A percentile compares a stretch with the other conserved stretches of the same genome.
Conservation (phyloP, 35 echinoderm and acorn worm species). For the Apostichopus japonicus region DNA sequence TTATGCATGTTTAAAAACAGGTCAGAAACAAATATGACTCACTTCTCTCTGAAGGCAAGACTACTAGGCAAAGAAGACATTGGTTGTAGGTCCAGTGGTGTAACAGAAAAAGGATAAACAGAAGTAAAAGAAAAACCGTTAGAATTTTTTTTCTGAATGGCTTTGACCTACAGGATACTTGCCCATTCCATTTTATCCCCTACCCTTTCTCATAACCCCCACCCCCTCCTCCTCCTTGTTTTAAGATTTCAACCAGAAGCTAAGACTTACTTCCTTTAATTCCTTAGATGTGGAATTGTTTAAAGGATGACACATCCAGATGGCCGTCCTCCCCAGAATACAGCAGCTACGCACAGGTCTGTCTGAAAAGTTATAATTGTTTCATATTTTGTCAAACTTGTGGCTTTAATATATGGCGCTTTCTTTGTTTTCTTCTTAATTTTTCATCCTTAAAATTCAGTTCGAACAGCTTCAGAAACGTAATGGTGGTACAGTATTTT, state of each 20-base stretch:
- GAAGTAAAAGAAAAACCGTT: no score
- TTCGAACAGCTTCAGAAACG: not conserved
- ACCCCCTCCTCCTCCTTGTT: not conserved
- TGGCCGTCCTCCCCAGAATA: slow-evolving; percentile 40
- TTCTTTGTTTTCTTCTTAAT: not conserved
- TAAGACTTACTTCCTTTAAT: slow-evolving; percentile 40
- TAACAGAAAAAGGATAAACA: no score
- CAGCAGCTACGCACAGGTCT: slow-evolving; percentile 52
- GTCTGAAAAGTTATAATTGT: not conserved
- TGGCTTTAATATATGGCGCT: not conserved
- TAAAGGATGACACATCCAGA: slow-evolving; percentile 48
- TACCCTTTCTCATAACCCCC: not conserved
- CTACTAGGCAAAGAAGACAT: no score
- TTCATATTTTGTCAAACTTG: slow-evolving; percentile 2
- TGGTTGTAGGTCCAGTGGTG: no score
- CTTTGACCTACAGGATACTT: no score
- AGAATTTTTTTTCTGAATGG: no score
- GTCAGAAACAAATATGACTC: no score
- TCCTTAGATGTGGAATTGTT: slow-evolving; percentile 57
- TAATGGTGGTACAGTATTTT: no score
- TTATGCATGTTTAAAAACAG: no score
- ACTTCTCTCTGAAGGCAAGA: no score
- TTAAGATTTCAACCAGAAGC: not conserved
- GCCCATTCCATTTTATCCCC: no score
- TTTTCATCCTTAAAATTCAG: not conserved